Conservation (phyloP, 2,888 invertebrate genomes). For the Volucella inanis region DNA sequence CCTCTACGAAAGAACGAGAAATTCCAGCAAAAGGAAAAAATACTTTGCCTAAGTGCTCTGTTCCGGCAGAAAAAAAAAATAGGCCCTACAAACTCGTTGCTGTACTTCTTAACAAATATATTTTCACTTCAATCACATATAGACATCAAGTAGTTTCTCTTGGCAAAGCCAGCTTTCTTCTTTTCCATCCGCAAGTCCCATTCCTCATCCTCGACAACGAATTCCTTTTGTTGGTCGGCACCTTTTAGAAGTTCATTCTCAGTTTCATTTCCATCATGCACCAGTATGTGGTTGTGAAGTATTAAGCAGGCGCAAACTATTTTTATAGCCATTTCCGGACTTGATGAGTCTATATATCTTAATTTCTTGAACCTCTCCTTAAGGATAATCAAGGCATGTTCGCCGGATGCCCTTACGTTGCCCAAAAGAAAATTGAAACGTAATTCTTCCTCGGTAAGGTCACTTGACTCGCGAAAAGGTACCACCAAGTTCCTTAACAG, state of each 20-base stretch:
- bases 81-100: neutral
- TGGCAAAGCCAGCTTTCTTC: constrained; percentile 19
- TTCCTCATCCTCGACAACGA: neutral
- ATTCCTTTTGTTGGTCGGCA: neutral
- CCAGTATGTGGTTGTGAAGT: constrained; percentile 46
- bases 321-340: constrained; percentile 41
- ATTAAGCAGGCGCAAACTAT: constrained; percentile 49
- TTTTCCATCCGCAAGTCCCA: neutral
- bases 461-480: constrained; percentile 19
- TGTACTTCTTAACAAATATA: neutral
- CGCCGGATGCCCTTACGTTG: constrained; percentile 1
- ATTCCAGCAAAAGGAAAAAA: neutral
- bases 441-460: neutral
- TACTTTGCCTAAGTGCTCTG: no score
- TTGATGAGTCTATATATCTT: constrained; percentile 20
- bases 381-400: constrained; percentile 2
- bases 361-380: constrained; percentile 37
- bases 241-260: neutral
- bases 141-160: constrained; percentile 45
- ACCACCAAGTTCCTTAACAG: constrained; percentile 43
- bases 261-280: constrained; percentile 40
- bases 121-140: constrained; percentile 29
- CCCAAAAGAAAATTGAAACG: constrained; percentile 31
- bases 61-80: no score
- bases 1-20: no score